These are phyloP conservation scores for Netelia virgata DNA, from an alignment of 2,888 invertebrate genomes.

Conservation along the genomic window DNA sequence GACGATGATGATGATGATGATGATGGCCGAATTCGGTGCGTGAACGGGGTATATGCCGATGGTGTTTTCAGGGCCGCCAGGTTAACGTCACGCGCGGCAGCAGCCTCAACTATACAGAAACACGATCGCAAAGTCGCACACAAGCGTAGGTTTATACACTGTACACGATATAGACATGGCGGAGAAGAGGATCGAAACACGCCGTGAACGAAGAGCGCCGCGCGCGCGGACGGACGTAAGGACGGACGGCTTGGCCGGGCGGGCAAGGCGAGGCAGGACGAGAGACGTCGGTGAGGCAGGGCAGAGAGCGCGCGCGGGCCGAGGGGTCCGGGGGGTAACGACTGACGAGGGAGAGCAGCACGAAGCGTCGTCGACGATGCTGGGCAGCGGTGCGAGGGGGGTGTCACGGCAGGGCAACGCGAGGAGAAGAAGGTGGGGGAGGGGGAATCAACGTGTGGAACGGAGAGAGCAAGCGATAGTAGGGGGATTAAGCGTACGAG, in stretches of 20 bases:
- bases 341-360: slow-evolving; percentile 67
- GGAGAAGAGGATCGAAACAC: slow-evolving; percentile 69
- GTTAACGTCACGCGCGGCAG: slow-evolving; percentile 81
- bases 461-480: slow-evolving; percentile 37
- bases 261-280: slow-evolving; percentile 73
- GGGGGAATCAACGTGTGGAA: slow-evolving; percentile 44
- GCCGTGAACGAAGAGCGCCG: slow-evolving; percentile 72
- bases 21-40: slow-evolving; percentile 72
- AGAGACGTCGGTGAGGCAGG: slow-evolving; percentile 71
- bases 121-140: slow-evolving; percentile 72
- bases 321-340: slow-evolving; percentile 63
- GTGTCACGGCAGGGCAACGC: neutral
- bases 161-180: slow-evolving; percentile 68
- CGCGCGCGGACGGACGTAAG: slow-evolving; percentile 77
- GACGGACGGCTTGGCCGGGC: slow-evolving; percentile 80
- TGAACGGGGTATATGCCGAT: slow-evolving; percentile 69
- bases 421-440: slow-evolving; percentile 46
- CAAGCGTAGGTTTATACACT: slow-evolving; percentile 72
- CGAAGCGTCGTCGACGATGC: slow-evolving; percentile 50
- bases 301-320: slow-evolving; percentile 68
- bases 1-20: slow-evolving; percentile 44
- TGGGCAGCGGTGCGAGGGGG: slow-evolving; percentile 54
- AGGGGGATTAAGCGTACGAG: slow-evolving; percentile 39
- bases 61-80: slow-evolving; percentile 84
- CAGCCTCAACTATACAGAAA: slow-evolving; percentile 67